These are phyloP conservation scores for Stomorhina lunata DNA, from an alignment of 2,888 invertebrate species.

Conservation along the genomic window DNA sequence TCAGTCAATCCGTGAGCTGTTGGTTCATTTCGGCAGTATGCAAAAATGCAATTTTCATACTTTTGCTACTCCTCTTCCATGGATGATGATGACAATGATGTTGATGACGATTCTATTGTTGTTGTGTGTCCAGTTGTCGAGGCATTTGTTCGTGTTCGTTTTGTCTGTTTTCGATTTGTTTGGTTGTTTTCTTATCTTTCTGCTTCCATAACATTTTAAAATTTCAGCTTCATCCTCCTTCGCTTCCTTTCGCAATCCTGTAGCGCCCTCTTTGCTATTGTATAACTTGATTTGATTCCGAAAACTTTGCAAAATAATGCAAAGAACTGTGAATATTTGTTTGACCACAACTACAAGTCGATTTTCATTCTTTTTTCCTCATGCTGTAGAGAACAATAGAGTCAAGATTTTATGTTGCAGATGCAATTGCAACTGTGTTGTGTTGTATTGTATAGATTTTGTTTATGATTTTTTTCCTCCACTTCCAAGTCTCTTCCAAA, in stretches of 20 bases:
- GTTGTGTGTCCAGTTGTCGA: conserved; percentile 26
- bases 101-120: conserved; percentile 24
- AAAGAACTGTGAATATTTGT: conserved; percentile 27
- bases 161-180: conserved; percentile 48
- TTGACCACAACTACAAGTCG: conserved; percentile 50
- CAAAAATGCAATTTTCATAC: conserved; percentile 56
- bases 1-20: too few species aligned
- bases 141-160: conserved; percentile 56
- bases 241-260: background rate
- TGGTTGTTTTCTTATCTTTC: conserved; percentile 61
- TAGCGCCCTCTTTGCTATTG: conserved; percentile 9
- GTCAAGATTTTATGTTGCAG: conserved; percentile 63
- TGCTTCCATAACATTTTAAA: conserved; percentile 52
- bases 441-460: conserved; percentile 22
- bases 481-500: background rate
- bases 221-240: background rate
- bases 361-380: background rate
- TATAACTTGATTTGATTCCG: conserved; percentile 54
- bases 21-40: conserved; percentile 11
- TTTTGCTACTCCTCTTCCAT: background rate
- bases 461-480: background rate
- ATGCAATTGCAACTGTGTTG: conserved; percentile 60
- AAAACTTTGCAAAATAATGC: background rate
- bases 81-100: background rate
- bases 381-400: conserved; percentile 45